A percentile compares a stretch with the other conserved stretches of the same genome.
Conservation (phyloP, 2,113 vertebrate species). For the Ammodytes dubius region DNA sequence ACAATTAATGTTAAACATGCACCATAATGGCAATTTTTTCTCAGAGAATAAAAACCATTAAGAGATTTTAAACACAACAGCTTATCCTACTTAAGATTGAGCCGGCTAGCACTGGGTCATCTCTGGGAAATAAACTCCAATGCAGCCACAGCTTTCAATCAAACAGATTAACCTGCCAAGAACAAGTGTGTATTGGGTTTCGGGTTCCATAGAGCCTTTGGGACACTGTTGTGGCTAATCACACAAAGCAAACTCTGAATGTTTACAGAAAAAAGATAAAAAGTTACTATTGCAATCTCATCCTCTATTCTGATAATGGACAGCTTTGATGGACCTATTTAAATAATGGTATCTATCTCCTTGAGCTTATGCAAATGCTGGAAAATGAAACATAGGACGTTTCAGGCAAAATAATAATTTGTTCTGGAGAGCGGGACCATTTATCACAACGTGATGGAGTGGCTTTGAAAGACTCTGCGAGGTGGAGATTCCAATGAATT, state of each 20-base stretch:
- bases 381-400: conserved; percentile 68
- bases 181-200: not conserved
- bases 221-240: conserved; percentile 6
- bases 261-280: conserved; percentile 32
- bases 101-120: conserved; percentile 1
- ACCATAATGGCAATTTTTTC: not conserved
- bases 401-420: conserved; percentile 68
- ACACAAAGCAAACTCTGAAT: conserved; percentile 3
- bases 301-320: conserved; percentile 23
- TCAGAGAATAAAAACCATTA: conserved; percentile 14
- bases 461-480: conserved; percentile 65
- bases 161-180: conserved; percentile 25
- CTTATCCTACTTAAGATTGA: conserved; percentile 28
- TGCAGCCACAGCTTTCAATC: conserved; percentile 38
- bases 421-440: conserved; percentile 61
- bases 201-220: conserved; percentile 1
- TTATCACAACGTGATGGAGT: conserved; percentile 72
- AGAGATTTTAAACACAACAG: conserved; percentile 10
- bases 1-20: conserved; percentile 6
- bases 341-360: conserved; percentile 60
- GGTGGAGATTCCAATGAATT: conserved; percentile 73
- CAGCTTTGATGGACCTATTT: conserved; percentile 56
- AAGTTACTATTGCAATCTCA: conserved; percentile 45
- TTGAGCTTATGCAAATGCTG: conserved; percentile 69
- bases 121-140: conserved; percentile 46